Percentiles rank a stretch among this genome's conserved stretches.
Evolutionary conservation across 2,797 vertebrate species (phyloP).

Genomic region (Sardinella longiceps): DNA sequence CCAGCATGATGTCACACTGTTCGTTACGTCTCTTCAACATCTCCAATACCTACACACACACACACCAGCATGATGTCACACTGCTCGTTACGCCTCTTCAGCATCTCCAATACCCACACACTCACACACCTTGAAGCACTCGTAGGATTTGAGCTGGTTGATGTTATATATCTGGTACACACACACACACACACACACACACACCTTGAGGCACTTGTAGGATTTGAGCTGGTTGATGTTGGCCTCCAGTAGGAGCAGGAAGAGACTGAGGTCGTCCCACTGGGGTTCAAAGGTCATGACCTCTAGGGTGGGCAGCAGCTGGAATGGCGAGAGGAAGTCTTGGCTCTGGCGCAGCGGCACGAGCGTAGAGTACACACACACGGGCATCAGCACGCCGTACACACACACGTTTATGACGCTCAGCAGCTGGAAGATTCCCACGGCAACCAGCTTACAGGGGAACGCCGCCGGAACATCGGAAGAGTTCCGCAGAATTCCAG

Average conservation of each 20-base stretch:
- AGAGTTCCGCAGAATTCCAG: slow-evolving; percentile 82
- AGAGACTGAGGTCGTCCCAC: slow-evolving; percentile 89
- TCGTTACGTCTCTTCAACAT: background rate
- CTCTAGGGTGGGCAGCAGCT: slow-evolving; percentile 86
- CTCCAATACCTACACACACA: background rate
- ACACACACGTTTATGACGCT: slow-evolving; percentile 87
- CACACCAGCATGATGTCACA: background rate
- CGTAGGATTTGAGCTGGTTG: background rate
- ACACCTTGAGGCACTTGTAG: slow-evolving; percentile 89
- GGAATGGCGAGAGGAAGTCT: slow-evolving; percentile 82
- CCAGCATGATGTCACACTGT: background rate
- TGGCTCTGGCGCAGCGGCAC: slow-evolving; percentile 79
- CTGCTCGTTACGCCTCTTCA: no score
- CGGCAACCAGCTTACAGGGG: slow-evolving; percentile 93
- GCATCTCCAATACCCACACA: background rate
- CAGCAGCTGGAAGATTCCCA: slow-evolving; percentile 91
- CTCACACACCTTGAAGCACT: background rate
- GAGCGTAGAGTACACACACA: slow-evolving; percentile 81
- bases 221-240: slow-evolving; percentile 96
- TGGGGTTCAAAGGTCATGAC: slow-evolving; percentile 72
- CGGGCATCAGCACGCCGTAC: slow-evolving; percentile 80
- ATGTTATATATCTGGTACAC: no score
- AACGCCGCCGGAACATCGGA: slow-evolving; percentile 78
- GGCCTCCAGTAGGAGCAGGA: slow-evolving; percentile 91
- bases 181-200: slow-evolving; percentile 19